These are phyloP conservation scores for Podiceps cristatus DNA, from an alignment of 2,113 vertebrate genomes.

Conservation along the genomic window DNA sequence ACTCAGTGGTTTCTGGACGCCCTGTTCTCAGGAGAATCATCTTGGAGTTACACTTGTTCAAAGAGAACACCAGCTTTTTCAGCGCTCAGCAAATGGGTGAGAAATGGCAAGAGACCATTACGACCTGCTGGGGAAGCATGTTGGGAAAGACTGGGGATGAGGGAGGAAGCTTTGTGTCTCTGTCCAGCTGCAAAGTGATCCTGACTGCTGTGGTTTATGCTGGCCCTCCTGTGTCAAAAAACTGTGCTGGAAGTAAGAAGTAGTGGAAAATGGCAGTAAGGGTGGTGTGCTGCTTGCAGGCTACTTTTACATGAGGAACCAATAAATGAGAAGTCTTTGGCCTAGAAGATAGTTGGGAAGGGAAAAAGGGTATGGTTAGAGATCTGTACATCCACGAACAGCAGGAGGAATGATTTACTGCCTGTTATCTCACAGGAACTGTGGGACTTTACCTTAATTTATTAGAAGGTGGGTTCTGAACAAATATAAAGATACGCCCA, in stretches of 20 bases:
- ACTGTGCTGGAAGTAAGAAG: not conserved
- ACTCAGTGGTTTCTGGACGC: not conserved
- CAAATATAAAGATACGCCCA: not conserved
- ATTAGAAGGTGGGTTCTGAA: not conserved
- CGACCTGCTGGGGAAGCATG: not conserved
- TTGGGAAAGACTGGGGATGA: not conserved
- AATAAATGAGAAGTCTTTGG: not conserved
- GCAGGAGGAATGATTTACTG: not conserved
- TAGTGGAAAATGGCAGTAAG: not conserved
- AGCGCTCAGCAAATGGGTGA: not conserved
- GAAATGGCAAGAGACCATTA: not conserved
- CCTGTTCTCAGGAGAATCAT: not conserved
- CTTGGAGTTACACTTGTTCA: not conserved
- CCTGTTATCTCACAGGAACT: not conserved
- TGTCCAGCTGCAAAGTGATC: not conserved
- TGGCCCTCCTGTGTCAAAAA: not conserved
- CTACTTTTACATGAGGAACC: not conserved
- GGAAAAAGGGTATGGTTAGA: not conserved
- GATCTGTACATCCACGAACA: not conserved
- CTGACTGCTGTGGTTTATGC: not conserved
- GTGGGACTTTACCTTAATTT: not conserved
- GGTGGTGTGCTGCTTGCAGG: not conserved
- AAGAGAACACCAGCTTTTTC: not conserved
- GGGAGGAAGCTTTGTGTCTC: not conserved
- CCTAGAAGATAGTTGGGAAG: not conserved